Evolutionary conservation across 1,140 invertebrate species (phyloP).

Genomic region (Oncopeltus fasciatus): DNA sequence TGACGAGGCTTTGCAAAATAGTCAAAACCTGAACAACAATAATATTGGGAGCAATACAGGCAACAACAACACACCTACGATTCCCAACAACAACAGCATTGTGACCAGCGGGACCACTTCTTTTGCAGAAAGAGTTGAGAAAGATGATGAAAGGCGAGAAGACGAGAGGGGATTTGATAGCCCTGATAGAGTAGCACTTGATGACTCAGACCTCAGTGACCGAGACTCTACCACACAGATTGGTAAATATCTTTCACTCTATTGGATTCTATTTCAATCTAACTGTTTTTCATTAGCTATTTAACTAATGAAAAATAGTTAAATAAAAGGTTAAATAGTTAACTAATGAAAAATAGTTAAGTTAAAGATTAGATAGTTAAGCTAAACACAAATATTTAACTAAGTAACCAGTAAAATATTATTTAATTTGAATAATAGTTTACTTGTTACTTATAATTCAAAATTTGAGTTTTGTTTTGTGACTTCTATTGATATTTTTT

Average conservation of each 20-base stretch:
- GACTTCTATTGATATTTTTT: too few relatives aligned
- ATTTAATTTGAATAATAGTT: too few relatives aligned
- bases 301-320: too few relatives aligned
- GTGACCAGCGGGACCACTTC: background rate
- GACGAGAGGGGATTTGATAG: conserved; percentile 25
- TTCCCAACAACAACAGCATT: conserved; percentile 16
- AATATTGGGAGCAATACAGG: background rate
- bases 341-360: too few relatives aligned
- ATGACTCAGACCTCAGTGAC: conserved; percentile 34
- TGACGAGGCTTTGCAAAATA: background rate
- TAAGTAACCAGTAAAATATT: too few relatives aligned
- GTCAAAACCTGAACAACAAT: background rate
- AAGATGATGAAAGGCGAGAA: background rate
- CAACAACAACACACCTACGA: background rate
- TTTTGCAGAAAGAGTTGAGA: background rate
- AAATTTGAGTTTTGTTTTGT: too few relatives aligned
- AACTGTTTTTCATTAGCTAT: too few relatives aligned
- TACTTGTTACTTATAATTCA: too few relatives aligned
- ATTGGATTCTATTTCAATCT: background rate
- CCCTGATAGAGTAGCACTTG: conserved; percentile 32
- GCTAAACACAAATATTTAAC: too few relatives aligned
- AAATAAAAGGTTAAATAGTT: too few relatives aligned
- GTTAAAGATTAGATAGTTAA: too few relatives aligned
- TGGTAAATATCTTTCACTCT: background rate
- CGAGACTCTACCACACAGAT: conserved; percentile 21